phyloP scores from a whole-genome alignment of 1,140 invertebrate genomes.

The Lepeophtheirus salmonis region DNA sequence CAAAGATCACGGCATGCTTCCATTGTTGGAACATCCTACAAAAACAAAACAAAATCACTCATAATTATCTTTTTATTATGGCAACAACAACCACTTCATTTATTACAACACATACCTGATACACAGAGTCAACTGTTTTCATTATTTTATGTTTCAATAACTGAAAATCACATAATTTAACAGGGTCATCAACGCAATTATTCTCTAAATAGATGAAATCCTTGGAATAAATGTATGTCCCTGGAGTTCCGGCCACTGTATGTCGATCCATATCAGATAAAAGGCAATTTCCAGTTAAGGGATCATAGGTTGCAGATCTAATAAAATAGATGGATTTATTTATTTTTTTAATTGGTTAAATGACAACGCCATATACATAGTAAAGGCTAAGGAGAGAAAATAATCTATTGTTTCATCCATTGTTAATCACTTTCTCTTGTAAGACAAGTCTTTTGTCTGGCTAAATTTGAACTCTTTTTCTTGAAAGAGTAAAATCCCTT shows the following conservation, averaged over 20 bases:
- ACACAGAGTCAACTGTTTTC: slow-evolving; percentile 35
- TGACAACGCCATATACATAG: no score
- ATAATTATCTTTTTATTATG: no score
- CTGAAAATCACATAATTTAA: slow-evolving; percentile 34
- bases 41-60: not conserved
- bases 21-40: slow-evolving; percentile 26
- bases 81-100: slow-evolving; percentile 5
- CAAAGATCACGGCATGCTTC: slow-evolving; percentile 34
- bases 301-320: slow-evolving; percentile 32
- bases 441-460: no score
- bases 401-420: no score
- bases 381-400: no score
- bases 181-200: slow-evolving; percentile 33
- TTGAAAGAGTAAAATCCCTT: no score
- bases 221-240: slow-evolving; percentile 21
- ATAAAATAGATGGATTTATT: slow-evolving; percentile 9
- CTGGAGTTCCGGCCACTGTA: slow-evolving; percentile 25
- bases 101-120: slow-evolving; percentile 24
- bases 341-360: no score
- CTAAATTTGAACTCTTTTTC: no score
- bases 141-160: slow-evolving; percentile 30
- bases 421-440: no score
- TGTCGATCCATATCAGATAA: slow-evolving; percentile 34
- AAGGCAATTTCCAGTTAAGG: slow-evolving; percentile 28
- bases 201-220: slow-evolving; percentile 27